Base-by-base conservation (phyloP, 2,888 invertebrate genomes). In the Drosophila anomelani region DNA sequence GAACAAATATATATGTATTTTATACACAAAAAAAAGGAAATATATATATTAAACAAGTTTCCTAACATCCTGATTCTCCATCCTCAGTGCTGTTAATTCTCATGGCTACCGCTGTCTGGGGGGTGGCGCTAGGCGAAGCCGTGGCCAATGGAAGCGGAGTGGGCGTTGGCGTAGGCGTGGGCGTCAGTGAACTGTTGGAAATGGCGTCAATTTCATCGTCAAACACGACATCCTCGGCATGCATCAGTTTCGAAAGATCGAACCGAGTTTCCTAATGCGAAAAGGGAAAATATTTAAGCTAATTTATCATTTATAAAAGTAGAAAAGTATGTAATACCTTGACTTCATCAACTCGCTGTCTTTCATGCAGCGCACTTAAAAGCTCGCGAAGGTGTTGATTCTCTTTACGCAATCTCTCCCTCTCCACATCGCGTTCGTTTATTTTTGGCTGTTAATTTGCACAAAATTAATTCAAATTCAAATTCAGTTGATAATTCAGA, bases 341-440 rank as follows among this genome's bases (percentile, higher is more conserved):
- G 82, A 87, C 87, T 81, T 88, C 90, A 91, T 91, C 90, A 92
- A 92, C 92, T 92, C 92, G 89, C 90, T 91, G 90, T 80, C 91
- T 90, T 79, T 92, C 92, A 89, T 94, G 94, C 90, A 94, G 93
- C 79, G 94, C 94, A 90, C 95, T 95, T 73, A 96, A 93, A 88
- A 95, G 95, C 91, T 96, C 96, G 81, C 96, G 94, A 76, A 95
- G 94, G 89, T 94, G 94, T 86, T 95, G 95, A 85, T 96, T 93
- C 91, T 96, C 96, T 80, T 95, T 94, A 43, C 96, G 94, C 85
- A 96, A 92, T 82, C 94, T 94, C 87, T 96, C 96, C 66, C 95
- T 93, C 91, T 96, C 96, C 87, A 96, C 95, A 91, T 96, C 96
- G 81, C 95, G 94, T 86, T 95, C 95, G 92, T 95, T 95, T 71